Evolutionary conservation across 2,797 vertebrate genomes (phyloP).

Genomic region (Thaleichthys pacificus): DNA sequence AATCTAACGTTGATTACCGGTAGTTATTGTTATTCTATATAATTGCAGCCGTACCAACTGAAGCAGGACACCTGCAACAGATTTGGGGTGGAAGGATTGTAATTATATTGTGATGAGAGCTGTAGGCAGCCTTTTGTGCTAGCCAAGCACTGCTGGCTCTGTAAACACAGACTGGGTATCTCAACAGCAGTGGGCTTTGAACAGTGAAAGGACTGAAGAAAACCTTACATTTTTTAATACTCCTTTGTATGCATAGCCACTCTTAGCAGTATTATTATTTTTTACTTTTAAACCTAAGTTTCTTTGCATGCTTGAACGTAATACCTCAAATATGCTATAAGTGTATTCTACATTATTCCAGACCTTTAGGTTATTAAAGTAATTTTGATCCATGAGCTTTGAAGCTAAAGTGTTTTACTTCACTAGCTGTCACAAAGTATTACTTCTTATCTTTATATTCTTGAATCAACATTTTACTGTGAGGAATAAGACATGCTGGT

Average conservation of each 20-base stretch:
- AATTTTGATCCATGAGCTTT: constrained; percentile 22
- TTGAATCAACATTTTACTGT: not conserved
- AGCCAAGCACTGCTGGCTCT: not conserved
- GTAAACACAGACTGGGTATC: not conserved
- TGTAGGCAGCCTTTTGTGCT: not conserved
- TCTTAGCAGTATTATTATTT: not conserved
- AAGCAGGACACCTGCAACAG: constrained; percentile 50
- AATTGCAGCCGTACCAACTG: constrained; percentile 13
- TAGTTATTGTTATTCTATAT: constrained; percentile 38
- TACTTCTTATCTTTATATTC: constrained; percentile 18
- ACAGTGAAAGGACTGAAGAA: not conserved
- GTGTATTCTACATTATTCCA: constrained; percentile 16
- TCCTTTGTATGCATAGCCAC: not conserved
- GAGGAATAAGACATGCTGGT: too few relatives aligned
- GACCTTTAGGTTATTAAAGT: constrained; percentile 23
- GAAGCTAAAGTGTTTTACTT: constrained; percentile 14
- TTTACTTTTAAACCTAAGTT: not conserved
- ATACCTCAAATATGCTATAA: constrained; percentile 22
- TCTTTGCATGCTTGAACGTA: constrained; percentile 13
- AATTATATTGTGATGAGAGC: constrained; percentile 22
- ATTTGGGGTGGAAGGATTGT: constrained; percentile 37
- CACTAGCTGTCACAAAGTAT: constrained; percentile 18
- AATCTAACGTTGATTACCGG: constrained; percentile 25
- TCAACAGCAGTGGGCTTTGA: not conserved
- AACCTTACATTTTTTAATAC: not conserved